Evolutionary conservation across 2,113 vertebrate species (phyloP).

Genomic region (Syngnathoides biaculeatus): DNA sequence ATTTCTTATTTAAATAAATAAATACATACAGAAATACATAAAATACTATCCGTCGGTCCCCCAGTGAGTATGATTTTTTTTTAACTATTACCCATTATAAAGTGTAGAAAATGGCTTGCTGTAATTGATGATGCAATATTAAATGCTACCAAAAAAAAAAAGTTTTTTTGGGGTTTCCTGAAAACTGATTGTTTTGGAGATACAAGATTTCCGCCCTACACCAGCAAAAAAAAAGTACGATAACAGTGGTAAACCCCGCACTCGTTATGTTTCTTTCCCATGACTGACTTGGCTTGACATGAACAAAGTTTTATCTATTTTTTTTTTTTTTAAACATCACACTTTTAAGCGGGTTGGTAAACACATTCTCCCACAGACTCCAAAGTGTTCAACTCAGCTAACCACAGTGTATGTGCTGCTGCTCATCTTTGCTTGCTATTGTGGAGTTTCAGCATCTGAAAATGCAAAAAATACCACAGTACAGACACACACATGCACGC

Average conservation of each 20-base stretch:
- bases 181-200: too few relatives aligned
- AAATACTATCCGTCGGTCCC: too few relatives aligned
- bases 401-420: conserved; percentile 61
- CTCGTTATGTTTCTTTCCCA: conserved; percentile 27
- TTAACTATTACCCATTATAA: too few relatives aligned
- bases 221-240: too few relatives aligned
- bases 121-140: too few relatives aligned
- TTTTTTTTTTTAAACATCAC: conserved; percentile 40
- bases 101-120: too few relatives aligned
- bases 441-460: conserved; percentile 70
- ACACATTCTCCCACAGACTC: conserved; percentile 72
- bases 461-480: conserved; percentile 54
- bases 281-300: conserved; percentile 31
- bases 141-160: too few relatives aligned
- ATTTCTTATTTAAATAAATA: too few relatives aligned
- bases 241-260: conserved; percentile 11
- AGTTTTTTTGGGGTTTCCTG: too few relatives aligned
- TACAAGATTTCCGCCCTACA: too few relatives aligned
- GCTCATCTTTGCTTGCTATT: conserved; percentile 52
- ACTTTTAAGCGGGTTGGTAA: conserved; percentile 65
- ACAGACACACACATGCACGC: conserved; percentile 25
- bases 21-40: too few relatives aligned
- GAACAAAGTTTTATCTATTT: conserved; percentile 30
- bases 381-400: conserved; percentile 58
- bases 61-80: too few relatives aligned